phyloP scores from a whole-genome alignment of 2,113 vertebrate species.

The Hippocampus abdominalis region DNA sequence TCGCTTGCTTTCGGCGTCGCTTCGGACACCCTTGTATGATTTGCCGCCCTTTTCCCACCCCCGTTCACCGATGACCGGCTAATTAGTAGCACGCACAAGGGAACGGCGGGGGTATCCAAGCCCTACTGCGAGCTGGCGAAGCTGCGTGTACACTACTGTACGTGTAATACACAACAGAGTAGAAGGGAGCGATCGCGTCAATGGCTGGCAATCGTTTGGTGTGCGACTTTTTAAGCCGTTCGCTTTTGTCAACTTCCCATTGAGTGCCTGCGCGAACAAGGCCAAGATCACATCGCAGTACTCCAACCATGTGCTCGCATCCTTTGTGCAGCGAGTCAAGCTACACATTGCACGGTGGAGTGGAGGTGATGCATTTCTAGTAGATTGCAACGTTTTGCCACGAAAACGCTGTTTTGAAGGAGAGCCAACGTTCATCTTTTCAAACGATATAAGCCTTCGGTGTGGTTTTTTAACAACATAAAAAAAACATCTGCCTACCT shows the following conservation, averaged over 20 bases:
- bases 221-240: neutral
- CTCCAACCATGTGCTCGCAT: slow-evolving; percentile 31
- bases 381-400: neutral
- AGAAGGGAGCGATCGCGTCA: neutral
- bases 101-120: neutral
- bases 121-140: neutral
- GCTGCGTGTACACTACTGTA: neutral
- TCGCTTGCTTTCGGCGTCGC: accelerated
- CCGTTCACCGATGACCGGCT: too few relatives aligned
- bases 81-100: neutral
- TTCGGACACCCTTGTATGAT: accelerated
- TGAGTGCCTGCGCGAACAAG: neutral
- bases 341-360: neutral
- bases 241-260: too few relatives aligned
- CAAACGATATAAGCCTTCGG: neutral
- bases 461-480: too few relatives aligned
- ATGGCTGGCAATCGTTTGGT: neutral
- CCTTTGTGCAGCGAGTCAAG: slow-evolving; percentile 12
- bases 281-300: slow-evolving; percentile 15
- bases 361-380: neutral
- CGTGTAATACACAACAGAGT: neutral
- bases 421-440: neutral
- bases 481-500: neutral
- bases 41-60: neutral
- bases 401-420: neutral